Evolutionary conservation across 2,797 vertebrate genomes (phyloP).

Genomic region (Pygocentrus nattereri): DNA sequence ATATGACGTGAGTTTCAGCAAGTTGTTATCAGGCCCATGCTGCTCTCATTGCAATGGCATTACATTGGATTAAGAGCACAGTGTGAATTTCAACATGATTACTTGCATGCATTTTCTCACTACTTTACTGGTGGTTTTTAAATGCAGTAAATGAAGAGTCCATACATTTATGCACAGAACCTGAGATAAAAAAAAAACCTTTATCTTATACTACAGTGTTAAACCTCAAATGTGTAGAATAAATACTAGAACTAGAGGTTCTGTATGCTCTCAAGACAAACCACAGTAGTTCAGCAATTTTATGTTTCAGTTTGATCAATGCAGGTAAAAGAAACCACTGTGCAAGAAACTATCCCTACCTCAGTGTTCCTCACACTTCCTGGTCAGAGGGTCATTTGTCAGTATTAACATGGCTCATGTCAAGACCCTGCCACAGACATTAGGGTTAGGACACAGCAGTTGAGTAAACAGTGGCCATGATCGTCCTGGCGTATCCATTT

Average conservation of each 20-base stretch:
- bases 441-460: slow-evolving; percentile 79
- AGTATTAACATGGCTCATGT: slow-evolving; percentile 84
- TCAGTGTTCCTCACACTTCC: slow-evolving; percentile 63
- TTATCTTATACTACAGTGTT: background rate
- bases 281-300: background rate
- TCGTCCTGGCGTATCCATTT: slow-evolving; percentile 73
- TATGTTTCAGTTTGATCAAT: background rate
- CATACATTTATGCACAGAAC: background rate
- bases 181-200: background rate
- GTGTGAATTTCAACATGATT: background rate
- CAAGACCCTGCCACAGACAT: slow-evolving; percentile 74
- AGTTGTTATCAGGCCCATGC: slow-evolving; percentile 42
- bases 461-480: slow-evolving; percentile 79
- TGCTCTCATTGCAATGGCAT: slow-evolving; percentile 36
- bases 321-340: no score
- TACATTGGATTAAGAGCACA: slow-evolving; percentile 17
- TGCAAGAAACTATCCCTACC: slow-evolving; percentile 10
- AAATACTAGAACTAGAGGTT: background rate
- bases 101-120: background rate
- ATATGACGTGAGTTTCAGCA: slow-evolving; percentile 16
- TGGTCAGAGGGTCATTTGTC: slow-evolving; percentile 82
- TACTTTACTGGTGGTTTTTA: slow-evolving; percentile 2
- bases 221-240: background rate
- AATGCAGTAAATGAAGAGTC: background rate
- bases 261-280: background rate